phyloP scores from a whole-genome alignment of 2,797 vertebrate genomes.

The Diplodus sargus region DNA sequence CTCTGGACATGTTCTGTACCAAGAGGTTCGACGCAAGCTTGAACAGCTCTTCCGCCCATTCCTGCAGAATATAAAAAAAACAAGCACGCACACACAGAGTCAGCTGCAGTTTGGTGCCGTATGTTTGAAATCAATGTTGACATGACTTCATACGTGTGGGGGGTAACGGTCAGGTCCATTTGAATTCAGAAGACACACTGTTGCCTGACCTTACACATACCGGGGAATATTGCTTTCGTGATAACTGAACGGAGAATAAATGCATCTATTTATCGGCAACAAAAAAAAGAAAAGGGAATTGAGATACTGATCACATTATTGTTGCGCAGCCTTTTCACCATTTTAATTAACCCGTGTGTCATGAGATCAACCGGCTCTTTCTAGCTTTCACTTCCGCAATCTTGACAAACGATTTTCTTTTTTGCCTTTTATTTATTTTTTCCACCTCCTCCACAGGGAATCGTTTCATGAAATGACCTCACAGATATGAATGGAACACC shows the following conservation, averaged over 20 bases:
- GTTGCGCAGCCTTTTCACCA: neutral
- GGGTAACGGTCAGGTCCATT: slow-evolving; percentile 3
- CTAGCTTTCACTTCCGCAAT: neutral
- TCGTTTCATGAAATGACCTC: neutral
- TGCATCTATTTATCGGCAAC: neutral
- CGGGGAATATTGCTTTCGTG: neutral
- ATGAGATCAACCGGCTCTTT: neutral
- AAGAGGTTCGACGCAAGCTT: slow-evolving; percentile 94
- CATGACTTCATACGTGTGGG: neutral
- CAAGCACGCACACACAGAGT: neutral
- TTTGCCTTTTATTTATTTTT: neutral
- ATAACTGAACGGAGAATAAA: neutral
- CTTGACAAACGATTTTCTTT: neutral
- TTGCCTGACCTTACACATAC: neutral
- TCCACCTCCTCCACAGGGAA: neutral
- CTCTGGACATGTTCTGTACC: slow-evolving; percentile 97
- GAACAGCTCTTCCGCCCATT: slow-evolving; percentile 98
- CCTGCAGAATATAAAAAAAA: slow-evolving; percentile 83
- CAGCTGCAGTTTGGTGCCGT: neutral
- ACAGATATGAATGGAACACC: neutral
- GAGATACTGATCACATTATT: slow-evolving; percentile 18
- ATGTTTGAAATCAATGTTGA: slow-evolving; percentile 17
- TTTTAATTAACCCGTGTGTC: slow-evolving; percentile 28
- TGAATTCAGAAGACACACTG: slow-evolving; percentile 11
- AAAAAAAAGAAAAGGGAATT: neutral